Evolutionary conservation across 2,888 invertebrate genomes (phyloP).

Genomic region (Xestia c-nigrum): DNA sequence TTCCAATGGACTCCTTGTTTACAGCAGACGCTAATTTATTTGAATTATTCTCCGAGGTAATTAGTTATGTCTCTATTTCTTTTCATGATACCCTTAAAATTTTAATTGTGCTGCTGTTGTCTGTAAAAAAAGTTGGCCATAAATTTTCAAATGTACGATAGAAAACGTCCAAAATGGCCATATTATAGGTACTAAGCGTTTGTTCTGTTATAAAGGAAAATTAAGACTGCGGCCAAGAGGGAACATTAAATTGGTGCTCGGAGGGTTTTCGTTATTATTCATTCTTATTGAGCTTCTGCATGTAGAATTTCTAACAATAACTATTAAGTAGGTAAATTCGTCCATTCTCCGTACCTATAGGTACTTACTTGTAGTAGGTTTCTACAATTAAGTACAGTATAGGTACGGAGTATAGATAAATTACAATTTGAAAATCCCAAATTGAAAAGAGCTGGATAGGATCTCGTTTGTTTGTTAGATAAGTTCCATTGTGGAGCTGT

Average conservation of each 20-base stretch:
- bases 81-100: conserved; percentile 25
- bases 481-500: background rate
- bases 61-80: conserved; percentile 26
- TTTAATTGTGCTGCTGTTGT: conserved; percentile 17
- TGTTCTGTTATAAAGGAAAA: background rate
- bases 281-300: background rate
- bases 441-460: background rate
- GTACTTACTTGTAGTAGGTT: background rate
- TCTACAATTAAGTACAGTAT: too few relatives aligned
- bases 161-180: background rate
- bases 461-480: background rate
- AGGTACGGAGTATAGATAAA: background rate
- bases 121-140: background rate
- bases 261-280: background rate
- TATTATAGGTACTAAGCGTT: background rate
- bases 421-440: background rate
- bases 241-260: conserved; percentile 12
- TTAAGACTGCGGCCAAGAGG: background rate
- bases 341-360: background rate
- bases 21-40: conserved; percentile 47
- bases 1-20: conserved; percentile 16
- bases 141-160: background rate
- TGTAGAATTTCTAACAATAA: background rate
- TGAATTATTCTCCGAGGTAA: conserved; percentile 46
- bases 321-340: background rate